A percentile compares a stretch with the other conserved stretches of the same genome.
These are phyloP conservation scores for Leontocebus nigricollis DNA, from an alignment of 2,797 vertebrate species.

Conservation along the genomic window DNA sequence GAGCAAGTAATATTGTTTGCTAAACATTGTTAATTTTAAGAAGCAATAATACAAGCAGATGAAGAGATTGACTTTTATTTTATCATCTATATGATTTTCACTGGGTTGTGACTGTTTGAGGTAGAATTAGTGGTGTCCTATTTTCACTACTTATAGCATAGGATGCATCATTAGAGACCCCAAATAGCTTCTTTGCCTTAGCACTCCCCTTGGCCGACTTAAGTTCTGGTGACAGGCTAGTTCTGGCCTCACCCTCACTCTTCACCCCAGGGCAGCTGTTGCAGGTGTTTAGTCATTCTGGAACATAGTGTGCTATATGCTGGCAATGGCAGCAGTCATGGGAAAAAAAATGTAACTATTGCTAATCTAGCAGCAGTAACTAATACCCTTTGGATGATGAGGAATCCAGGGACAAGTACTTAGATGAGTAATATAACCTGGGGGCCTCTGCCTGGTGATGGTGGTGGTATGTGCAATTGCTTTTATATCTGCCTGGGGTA, in stretches of 20 bases:
- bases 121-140: background rate
- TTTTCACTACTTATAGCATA: background rate
- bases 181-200: background rate
- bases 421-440: background rate
- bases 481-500: background rate
- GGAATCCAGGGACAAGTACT: background rate
- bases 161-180: background rate
- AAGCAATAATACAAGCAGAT: background rate
- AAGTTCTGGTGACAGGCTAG: background rate
- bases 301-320: background rate
- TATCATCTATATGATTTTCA: background rate
- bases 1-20: background rate
- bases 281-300: conserved; percentile 17
- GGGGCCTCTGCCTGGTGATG: background rate
- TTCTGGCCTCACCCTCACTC: background rate
- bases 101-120: background rate
- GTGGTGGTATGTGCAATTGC: background rate
- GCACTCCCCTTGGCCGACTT: background rate
- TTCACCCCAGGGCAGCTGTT: conserved; percentile 1
- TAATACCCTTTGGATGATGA: background rate
- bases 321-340: background rate
- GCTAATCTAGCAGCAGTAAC: background rate
- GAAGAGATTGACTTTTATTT: background rate
- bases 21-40: background rate
- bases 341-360: background rate